Percentiles rank a stretch among this genome's conserved stretches.
phyloP scores from a whole-genome alignment of 2,888 invertebrate species.

The Brachypterus glaber region DNA sequence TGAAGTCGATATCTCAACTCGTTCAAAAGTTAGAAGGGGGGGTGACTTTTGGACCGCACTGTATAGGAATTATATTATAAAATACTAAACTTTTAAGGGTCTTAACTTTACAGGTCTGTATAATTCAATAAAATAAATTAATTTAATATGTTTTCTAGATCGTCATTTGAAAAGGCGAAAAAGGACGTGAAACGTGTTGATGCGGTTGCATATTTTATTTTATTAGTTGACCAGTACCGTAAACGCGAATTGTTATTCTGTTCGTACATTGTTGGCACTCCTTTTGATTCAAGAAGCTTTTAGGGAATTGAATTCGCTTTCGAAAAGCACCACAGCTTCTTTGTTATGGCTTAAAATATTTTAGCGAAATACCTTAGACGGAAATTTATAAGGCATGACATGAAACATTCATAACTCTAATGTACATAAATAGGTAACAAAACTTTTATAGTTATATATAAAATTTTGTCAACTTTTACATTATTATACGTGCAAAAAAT shows the following conservation, averaged over 20 bases:
- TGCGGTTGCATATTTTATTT: conserved; percentile 8
- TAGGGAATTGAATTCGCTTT: conserved; percentile 27
- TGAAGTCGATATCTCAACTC: too few species aligned
- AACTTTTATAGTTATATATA: too few species aligned
- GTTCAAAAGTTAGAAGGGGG: too few species aligned
- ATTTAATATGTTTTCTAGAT: conserved; percentile 2
- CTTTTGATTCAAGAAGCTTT: conserved; percentile 26
- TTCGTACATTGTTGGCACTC: conserved; percentile 18
- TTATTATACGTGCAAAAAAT: too few species aligned
- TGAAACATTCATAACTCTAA: neutral
- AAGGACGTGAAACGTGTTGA: neutral
- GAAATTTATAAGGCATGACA: neutral
- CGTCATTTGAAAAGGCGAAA: neutral
- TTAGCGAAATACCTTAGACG: conserved; percentile 9
- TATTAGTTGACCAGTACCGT: conserved; percentile 19
- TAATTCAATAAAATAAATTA: neutral
- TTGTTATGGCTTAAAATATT: conserved; percentile 13
- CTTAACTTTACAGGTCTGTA: too few species aligned
- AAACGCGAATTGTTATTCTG: conserved; percentile 24
- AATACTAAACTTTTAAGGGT: too few species aligned
- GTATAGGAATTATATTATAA: too few species aligned
- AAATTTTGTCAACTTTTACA: too few species aligned
- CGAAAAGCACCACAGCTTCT: conserved; percentile 14
- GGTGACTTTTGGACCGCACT: too few species aligned
- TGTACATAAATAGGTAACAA: too few species aligned